Conservation (phyloP, 2,888 invertebrate species). For the Torymus aiolomorphi region DNA sequence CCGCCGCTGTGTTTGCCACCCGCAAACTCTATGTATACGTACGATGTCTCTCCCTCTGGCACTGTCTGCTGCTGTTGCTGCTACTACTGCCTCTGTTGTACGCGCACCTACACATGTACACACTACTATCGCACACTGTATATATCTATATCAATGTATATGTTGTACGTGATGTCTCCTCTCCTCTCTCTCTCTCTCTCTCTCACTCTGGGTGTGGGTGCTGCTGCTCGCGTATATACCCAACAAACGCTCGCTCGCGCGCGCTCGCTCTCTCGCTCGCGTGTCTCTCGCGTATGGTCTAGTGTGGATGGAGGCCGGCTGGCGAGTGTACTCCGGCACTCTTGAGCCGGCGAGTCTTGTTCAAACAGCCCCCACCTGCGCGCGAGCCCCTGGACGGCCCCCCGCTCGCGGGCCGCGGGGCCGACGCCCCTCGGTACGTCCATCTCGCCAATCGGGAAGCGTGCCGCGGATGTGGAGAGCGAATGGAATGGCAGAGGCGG, state of each 20-base stretch:
- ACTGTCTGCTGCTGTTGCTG: too few relatives aligned
- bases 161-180: not conserved
- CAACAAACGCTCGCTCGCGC: not conserved
- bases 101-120: too few relatives aligned
- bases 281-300: conserved; percentile 59
- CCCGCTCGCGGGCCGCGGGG: not conserved
- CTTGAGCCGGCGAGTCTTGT: conserved; percentile 73
- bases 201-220: not conserved
- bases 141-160: too few relatives aligned
- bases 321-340: conserved; percentile 74
- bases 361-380: conserved; percentile 71
- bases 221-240: not conserved
- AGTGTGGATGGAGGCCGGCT: conserved; percentile 74
- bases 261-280: conserved; percentile 26
- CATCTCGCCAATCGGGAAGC: not conserved
- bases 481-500: not conserved
- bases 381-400: not conserved
- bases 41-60: not conserved
- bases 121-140: too few relatives aligned
- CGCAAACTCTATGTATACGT: not conserved
- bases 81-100: too few relatives aligned
- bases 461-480: too few relatives aligned
- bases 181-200: not conserved
- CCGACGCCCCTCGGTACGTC: not conserved
- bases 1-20: not conserved